A percentile compares a stretch with the other conserved stretches of the same genome.
These are phyloP conservation scores for Glyptemys insculpta DNA, from an alignment of 2,797 vertebrate genomes.

Conservation along the genomic window DNA sequence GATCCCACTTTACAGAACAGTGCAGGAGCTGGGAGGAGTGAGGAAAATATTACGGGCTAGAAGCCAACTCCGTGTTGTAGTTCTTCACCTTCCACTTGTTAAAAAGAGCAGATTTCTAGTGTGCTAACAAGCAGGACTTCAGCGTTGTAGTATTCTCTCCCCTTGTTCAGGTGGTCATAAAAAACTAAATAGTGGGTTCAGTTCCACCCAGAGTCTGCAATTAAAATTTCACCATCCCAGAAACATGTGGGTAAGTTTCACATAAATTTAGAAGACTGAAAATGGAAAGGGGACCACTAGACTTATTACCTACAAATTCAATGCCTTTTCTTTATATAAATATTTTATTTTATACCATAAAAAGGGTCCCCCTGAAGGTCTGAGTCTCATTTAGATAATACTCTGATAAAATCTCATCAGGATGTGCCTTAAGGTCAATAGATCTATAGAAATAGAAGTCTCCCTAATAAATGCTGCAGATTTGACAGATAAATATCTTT, in stretches of 20 bases:
- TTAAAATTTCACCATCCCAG: constrained; percentile 61
- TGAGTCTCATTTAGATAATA: constrained; percentile 67
- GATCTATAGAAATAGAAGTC: constrained; percentile 66
- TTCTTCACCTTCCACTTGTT: constrained; percentile 30
- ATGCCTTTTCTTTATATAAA: constrained; percentile 50
- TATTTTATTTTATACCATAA: constrained; percentile 58
- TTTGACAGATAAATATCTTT: constrained; percentile 70
- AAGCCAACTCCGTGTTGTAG: constrained; percentile 52
- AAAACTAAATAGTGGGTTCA: constrained; percentile 47
- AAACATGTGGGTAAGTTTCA: constrained; percentile 51
- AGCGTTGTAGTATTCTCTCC: constrained; percentile 38
- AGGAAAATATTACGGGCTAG: not conserved
- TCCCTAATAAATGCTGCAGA: constrained; percentile 72
- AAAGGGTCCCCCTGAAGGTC: constrained; percentile 35
- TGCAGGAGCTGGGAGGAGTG: constrained; percentile 31
- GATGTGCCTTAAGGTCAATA: constrained; percentile 70
- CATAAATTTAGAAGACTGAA: constrained; percentile 51
- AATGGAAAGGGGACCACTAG: constrained; percentile 60
- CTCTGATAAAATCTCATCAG: constrained; percentile 70
- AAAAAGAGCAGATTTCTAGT: constrained; percentile 12
- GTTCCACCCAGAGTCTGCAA: constrained; percentile 44
- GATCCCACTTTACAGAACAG: constrained; percentile 50
- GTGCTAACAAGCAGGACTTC: constrained; percentile 59
- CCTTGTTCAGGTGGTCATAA: constrained; percentile 34
- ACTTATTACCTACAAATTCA: constrained; percentile 62